These are phyloP conservation scores for Sprattus sprattus DNA, from an alignment of 2,113 vertebrate genomes.

Conservation along the genomic window DNA sequence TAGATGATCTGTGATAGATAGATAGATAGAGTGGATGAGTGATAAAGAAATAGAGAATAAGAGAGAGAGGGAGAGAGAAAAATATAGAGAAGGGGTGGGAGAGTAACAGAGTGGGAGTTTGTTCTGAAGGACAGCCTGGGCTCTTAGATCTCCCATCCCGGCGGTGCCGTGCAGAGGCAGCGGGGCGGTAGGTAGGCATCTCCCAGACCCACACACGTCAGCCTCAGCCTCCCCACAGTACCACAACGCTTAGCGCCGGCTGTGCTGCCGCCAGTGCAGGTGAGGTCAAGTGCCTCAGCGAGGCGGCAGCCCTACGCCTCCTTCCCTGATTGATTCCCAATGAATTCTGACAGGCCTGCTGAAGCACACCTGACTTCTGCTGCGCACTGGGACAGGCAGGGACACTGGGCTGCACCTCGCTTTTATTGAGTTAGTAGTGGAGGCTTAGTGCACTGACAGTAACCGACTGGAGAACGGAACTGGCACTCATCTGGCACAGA, in stretches of 20 bases:
- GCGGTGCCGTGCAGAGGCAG: slow-evolving; percentile 49
- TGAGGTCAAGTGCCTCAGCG: neutral
- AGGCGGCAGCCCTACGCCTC: slow-evolving; percentile 20
- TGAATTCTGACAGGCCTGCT: neutral
- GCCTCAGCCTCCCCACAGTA: neutral
- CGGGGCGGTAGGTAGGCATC: slow-evolving; percentile 51
- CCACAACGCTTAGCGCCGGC: neutral
- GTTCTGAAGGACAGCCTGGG: slow-evolving; percentile 45
- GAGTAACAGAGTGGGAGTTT: slow-evolving; percentile 40
- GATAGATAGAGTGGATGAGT: neutral
- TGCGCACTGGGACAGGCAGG: neutral
- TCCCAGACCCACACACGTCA: slow-evolving; percentile 22
- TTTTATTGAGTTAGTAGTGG: neutral
- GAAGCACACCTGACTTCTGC: neutral
- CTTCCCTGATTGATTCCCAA: slow-evolving; percentile 28
- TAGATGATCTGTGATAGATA: slow-evolving; percentile 28
- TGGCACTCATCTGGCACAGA: neutral
- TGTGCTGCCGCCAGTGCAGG: neutral
- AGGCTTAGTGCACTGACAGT: neutral
- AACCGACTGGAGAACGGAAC: neutral
- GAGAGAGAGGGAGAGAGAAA: slow-evolving; percentile 20
- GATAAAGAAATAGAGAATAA: neutral
- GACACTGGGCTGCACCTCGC: neutral
- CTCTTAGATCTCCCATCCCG: slow-evolving; percentile 58
- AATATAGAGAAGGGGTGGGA: slow-evolving; percentile 46